These are phyloP conservation scores for Aldrovandia affinis DNA, from an alignment of 2,797 vertebrate species.

Conservation along the genomic window DNA sequence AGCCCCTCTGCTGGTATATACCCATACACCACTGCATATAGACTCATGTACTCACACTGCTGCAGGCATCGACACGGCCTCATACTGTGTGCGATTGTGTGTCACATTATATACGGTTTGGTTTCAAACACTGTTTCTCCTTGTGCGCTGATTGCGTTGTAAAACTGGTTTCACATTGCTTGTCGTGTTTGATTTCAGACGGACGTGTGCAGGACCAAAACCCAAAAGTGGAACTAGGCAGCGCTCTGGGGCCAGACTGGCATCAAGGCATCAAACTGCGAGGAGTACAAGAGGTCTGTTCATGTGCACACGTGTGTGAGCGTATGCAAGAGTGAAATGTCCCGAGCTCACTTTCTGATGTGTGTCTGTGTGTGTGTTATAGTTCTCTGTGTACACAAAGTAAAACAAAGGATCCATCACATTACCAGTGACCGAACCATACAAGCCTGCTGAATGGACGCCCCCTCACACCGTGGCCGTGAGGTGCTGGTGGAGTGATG, in stretches of 20 bases:
- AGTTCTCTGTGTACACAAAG: background rate
- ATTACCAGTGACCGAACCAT: background rate
- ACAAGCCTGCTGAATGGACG: background rate
- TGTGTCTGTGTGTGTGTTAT: background rate
- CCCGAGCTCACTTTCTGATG: background rate
- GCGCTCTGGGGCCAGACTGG: constrained; percentile 95
- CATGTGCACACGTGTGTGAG: background rate
- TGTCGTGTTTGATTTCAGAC: constrained; percentile 55
- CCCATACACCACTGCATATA: background rate
- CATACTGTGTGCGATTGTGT: background rate
- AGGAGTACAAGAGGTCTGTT: constrained; percentile 81
- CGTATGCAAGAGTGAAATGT: background rate
- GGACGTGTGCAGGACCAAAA: constrained; percentile 47
- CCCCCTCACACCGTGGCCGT: background rate
- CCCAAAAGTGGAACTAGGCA: constrained; percentile 71
- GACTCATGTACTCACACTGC: background rate
- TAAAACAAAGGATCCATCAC: background rate
- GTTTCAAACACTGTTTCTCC: background rate
- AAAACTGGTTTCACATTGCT: constrained; percentile 2
- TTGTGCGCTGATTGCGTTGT: background rate
- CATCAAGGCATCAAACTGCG: constrained; percentile 84
- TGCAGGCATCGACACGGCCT: background rate
- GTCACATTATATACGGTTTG: background rate
- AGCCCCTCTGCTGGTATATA: background rate
- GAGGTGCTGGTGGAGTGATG: background rate